These are phyloP conservation scores for Eupeodes luniger DNA, from an alignment of 2,888 invertebrate species.

Conservation along the genomic window DNA sequence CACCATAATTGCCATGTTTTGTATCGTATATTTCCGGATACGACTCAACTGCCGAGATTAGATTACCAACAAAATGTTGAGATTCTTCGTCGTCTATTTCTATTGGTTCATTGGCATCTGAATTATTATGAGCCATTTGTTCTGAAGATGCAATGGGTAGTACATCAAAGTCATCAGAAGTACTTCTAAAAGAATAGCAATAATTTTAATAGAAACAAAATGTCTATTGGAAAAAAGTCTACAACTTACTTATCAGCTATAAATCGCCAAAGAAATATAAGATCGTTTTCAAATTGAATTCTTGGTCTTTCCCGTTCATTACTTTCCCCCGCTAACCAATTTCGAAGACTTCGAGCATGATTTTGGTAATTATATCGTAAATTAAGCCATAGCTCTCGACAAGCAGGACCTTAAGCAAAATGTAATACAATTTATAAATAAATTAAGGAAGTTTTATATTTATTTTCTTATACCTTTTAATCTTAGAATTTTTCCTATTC, in stretches of 20 bases:
- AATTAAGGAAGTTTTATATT: not conserved
- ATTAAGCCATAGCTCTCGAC: conserved; percentile 79
- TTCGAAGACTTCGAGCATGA: conserved; percentile 78
- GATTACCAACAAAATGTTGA: conserved; percentile 48
- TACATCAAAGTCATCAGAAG: conserved; percentile 33
- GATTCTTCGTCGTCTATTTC: conserved; percentile 16
- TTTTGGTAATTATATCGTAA: conserved; percentile 80
- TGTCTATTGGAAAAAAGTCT: not conserved
- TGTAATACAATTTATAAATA: not conserved
- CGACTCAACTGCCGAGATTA: conserved; percentile 77
- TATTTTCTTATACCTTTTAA: conserved; percentile 64
- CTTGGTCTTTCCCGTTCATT: conserved; percentile 76
- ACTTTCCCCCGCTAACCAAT: conserved; percentile 73
- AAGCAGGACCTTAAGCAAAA: conserved; percentile 67
- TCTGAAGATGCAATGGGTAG: not conserved
- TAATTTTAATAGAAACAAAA: not conserved
- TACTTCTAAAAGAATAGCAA: conserved; percentile 28
- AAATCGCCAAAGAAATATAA: conserved; percentile 80
- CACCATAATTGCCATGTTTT: conserved; percentile 66
- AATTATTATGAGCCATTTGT: not conserved
- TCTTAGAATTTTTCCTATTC: conserved; percentile 77
- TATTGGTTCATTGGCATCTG: conserved; percentile 20
- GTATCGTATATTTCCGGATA: conserved; percentile 80
- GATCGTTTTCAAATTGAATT: conserved; percentile 79
- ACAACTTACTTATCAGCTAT: conserved; percentile 75